A percentile compares a stretch with the other conserved stretches of the same genome.
These are phyloP conservation scores for Heliconius hermathena DNA, from an alignment of 1,140 invertebrate species.

Conservation along the genomic window DNA sequence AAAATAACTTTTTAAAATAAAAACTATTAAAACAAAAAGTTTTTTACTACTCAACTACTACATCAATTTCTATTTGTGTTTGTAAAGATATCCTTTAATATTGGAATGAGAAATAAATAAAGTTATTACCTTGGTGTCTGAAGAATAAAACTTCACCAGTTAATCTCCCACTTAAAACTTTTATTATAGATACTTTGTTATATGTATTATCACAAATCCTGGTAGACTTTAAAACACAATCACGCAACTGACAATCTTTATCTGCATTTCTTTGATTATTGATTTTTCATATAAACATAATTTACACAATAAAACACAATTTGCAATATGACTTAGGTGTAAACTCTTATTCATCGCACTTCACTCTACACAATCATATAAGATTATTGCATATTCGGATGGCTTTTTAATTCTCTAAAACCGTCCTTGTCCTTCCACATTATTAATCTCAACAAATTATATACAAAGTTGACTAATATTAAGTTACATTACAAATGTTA, in stretches of 20 bases:
- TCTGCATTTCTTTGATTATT: constrained; percentile 78
- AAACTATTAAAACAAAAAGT: neutral
- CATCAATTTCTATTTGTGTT: neutral
- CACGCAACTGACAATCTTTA: constrained; percentile 79
- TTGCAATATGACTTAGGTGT: constrained; percentile 76
- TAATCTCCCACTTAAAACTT: constrained; percentile 83
- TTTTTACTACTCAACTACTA: neutral
- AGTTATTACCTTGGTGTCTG: constrained; percentile 67
- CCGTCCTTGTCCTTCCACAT: constrained; percentile 69
- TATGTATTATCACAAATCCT: constrained; percentile 84
- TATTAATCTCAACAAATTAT: constrained; percentile 80
- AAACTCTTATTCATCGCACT: constrained; percentile 71
- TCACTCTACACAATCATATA: constrained; percentile 78
- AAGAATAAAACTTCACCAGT: constrained; percentile 80
- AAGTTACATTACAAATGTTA: constrained; percentile 71
- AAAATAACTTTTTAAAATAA: neutral
- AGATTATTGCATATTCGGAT: constrained; percentile 80
- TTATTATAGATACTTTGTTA: constrained; percentile 83
- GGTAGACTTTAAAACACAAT: constrained; percentile 83
- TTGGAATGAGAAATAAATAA: constrained; percentile 26
- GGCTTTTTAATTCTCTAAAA: constrained; percentile 77
- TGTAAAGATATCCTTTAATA: neutral
- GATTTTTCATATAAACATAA: constrained; percentile 80
- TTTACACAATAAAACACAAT: constrained; percentile 79
- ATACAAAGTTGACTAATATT: constrained; percentile 80